phyloP scores from a whole-genome alignment of 2,797 vertebrate genomes.

The Cichlasoma orientale region DNA sequence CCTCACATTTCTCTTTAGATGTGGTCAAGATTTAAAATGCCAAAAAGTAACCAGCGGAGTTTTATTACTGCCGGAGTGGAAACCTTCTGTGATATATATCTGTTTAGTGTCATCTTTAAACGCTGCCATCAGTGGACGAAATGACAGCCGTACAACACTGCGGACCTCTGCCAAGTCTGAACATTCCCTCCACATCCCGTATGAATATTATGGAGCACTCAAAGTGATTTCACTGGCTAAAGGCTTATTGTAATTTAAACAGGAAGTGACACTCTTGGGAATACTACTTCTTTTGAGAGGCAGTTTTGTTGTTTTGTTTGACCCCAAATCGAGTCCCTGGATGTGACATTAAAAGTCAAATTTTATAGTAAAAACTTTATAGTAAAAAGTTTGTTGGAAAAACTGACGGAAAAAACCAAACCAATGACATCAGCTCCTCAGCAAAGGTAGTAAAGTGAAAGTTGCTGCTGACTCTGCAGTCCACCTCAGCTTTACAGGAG shows the following conservation, averaged over 20 bases:
- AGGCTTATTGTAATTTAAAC: not conserved
- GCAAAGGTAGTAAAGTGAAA: not conserved
- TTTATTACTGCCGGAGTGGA: not conserved
- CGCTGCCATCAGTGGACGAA: not conserved
- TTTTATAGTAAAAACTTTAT: not conserved
- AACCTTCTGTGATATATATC: fast-evolving
- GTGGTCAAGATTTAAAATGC: not conserved
- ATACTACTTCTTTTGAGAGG: too few species aligned
- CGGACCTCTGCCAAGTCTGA: not conserved
- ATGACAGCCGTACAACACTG: not conserved
- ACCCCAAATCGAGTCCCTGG: not conserved
- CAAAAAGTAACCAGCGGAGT: not conserved
- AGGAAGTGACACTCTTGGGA: not conserved
- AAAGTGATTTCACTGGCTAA: not conserved
- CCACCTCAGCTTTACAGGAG: not conserved
- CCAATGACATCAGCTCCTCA: not conserved
- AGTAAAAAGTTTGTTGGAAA: too few species aligned
- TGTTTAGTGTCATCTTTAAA: not conserved
- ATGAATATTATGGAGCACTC: fast-evolving
- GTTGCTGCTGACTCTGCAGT: not conserved
- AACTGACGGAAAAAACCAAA: not conserved
- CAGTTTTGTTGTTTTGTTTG: not conserved
- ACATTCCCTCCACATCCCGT: not conserved
- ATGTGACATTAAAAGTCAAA: not conserved
- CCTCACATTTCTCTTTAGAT: not conserved